Base-by-base conservation (phyloP, 2,888 invertebrate species). In the Camptogramma bilineatum region DNA sequence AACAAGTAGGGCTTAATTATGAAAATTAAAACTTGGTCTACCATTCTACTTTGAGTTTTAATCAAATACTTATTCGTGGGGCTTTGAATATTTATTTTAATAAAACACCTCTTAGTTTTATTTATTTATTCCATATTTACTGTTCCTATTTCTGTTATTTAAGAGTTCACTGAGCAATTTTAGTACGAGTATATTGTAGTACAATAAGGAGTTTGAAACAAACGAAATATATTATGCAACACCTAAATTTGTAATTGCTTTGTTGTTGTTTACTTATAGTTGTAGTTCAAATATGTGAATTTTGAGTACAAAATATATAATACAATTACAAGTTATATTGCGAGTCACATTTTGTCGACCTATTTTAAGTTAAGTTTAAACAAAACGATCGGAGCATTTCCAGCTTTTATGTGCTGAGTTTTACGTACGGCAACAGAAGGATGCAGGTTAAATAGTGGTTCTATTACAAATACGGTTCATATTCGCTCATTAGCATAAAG, bases 401-500 rank as follows among this genome's bases (percentile, higher is more conserved):
- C 28, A 44, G 46, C 42, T 28, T 48, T 57, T 47, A 51, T 50
- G 44, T 54, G 34, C 57, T 65, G 34, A 46, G 4, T 39, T 62
- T 39, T 53, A 62, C 65, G 61, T 65, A 24, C 63, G 42, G 55
- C 24, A 53, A 52, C 62, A 63, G 73, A 70, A 67, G 69, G 68
- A 67, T 39, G 68, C 75, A 76, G 82, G 83, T 83, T 83, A 82
- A 85, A 85, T 83, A 84, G 81, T 83, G 77, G 78, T 83, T 83
- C 71, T 81, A 81, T 79, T 47, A 48, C 66, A 81, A 81, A 84
- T 82, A 81, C 81, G 56, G 76, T 79, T 80, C 82, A 79, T 81
- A 82, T 83, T 82, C 80, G 67, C 68, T 77, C 77, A 89, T 90
- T 88, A 87, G 78, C 87, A 90, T 90, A 88, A 77, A 82, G 78